These are phyloP conservation scores for Automeris io DNA, from an alignment of 2,888 invertebrate species.

Conservation along the genomic window DNA sequence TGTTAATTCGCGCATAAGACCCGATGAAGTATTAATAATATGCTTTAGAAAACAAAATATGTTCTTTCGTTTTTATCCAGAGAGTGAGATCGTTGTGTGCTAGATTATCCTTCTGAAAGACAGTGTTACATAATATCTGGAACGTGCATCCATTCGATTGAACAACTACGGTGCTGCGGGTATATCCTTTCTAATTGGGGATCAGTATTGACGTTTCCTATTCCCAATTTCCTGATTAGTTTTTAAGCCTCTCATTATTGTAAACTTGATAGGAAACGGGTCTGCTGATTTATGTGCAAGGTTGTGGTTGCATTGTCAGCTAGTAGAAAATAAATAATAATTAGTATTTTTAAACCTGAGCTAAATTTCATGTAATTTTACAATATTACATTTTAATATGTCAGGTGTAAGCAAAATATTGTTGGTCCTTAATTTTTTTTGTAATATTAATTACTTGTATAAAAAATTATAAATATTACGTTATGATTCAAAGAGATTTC, in stretches of 20 bases:
- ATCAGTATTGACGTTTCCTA: conserved; percentile 30
- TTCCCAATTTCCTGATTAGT: conserved; percentile 35
- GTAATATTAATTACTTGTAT: no score
- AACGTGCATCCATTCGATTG: conserved; percentile 21
- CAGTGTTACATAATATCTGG: conserved; percentile 28
- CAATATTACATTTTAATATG: neutral
- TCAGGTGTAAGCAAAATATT: no score
- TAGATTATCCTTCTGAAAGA: no score
- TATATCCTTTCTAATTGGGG: conserved; percentile 35
- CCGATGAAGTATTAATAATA: no score
- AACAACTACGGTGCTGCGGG: conserved; percentile 26
- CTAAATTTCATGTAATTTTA: neutral
- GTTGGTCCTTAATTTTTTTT: no score
- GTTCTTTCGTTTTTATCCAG: no score
- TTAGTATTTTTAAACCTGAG: neutral
- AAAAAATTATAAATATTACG: no score
- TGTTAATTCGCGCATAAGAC: no score
- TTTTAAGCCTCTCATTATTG: conserved; percentile 30
- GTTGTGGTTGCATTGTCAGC: conserved; percentile 6
- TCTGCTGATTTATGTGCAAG: conserved; percentile 5
- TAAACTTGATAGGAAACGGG: conserved; percentile 13
- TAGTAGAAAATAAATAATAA: neutral
- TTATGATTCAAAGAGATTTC: no score
- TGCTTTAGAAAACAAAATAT: no score
- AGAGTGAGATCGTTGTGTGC: no score